Evolutionary conservation across 2,888 invertebrate genomes (phyloP).

Genomic region (Tipula unca): DNA sequence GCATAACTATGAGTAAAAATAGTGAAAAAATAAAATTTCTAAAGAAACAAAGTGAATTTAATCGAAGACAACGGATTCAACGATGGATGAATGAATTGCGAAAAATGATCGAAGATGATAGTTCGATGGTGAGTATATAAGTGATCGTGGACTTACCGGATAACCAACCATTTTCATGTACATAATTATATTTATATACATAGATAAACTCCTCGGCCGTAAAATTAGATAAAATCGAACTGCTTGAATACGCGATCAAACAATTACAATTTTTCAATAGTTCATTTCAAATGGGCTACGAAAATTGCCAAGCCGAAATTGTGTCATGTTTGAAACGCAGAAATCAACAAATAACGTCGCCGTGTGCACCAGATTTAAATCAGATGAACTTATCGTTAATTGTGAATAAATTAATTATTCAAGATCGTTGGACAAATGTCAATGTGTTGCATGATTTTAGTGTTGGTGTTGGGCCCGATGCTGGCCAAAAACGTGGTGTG

Average conservation of each 20-base stretch:
- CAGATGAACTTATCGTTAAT: neutral
- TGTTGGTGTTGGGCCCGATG: neutral
- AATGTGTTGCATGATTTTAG: neutral
- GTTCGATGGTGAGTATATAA: neutral
- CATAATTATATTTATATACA: neutral
- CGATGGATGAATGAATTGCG: neutral
- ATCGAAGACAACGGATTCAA: neutral
- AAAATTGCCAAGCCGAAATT: neutral
- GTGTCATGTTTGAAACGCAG: neutral
- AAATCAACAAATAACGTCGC: neutral
- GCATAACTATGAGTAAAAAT: neutral
- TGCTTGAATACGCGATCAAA: neutral
- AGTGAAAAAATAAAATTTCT: neutral
- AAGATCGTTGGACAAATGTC: neutral
- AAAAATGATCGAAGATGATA: neutral
- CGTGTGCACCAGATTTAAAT: no score
- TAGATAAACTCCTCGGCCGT: neutral
- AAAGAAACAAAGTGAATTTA: neutral
- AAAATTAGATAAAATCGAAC: neutral
- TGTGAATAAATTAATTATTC: neutral
- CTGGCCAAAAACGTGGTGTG: neutral
- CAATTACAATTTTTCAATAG: neutral
- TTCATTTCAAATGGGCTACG: neutral
- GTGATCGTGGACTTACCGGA: neutral
- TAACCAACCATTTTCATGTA: neutral